Evolutionary conservation across 2,888 invertebrate genomes (phyloP).

Genomic region (Trissolcus japonicus): DNA sequence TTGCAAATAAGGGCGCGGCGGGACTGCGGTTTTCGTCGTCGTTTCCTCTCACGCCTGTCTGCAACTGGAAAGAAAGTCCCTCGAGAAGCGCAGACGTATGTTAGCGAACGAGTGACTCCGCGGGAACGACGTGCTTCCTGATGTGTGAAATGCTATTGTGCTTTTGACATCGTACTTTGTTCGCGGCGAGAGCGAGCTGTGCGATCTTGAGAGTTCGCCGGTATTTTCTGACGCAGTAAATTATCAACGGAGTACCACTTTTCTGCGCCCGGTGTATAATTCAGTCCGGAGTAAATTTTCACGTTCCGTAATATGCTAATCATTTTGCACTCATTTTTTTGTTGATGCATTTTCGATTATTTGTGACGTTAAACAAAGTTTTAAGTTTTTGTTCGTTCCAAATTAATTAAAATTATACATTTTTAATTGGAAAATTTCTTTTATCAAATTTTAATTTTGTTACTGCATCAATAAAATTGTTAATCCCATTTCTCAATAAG

Average conservation of each 20-base stretch:
- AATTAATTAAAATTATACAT: too few relatives aligned
- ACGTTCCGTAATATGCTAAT: slow-evolving; percentile 42
- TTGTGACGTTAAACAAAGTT: too few relatives aligned
- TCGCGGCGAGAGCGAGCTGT: slow-evolving; percentile 18
- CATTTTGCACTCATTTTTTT: slow-evolving; percentile 24
- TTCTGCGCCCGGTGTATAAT: slow-evolving; percentile 22
- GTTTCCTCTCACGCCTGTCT: slow-evolving; percentile 9
- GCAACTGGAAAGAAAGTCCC: slow-evolving; percentile 19
- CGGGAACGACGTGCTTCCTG: slow-evolving; percentile 42
- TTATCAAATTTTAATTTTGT: too few relatives aligned
- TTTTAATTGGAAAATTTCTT: too few relatives aligned
- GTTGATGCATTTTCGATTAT: neutral
- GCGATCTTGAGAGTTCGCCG: slow-evolving; percentile 26
- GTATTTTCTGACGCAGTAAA: slow-evolving; percentile 45
- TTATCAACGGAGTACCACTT: slow-evolving; percentile 41
- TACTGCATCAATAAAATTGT: too few relatives aligned
- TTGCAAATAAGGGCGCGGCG: slow-evolving; percentile 48
- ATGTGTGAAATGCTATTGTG: slow-evolving; percentile 54
- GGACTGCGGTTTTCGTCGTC: slow-evolving; percentile 33
- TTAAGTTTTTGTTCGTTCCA: too few relatives aligned
- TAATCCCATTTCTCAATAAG: too few relatives aligned
- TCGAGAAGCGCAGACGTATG: slow-evolving; percentile 32
- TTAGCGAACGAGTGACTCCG: slow-evolving; percentile 26
- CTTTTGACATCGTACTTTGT: slow-evolving; percentile 49
- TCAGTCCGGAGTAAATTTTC: slow-evolving; percentile 35